Evolutionary conservation across 2,888 invertebrate genomes (phyloP).

Genomic region (Andrena minutula): DNA sequence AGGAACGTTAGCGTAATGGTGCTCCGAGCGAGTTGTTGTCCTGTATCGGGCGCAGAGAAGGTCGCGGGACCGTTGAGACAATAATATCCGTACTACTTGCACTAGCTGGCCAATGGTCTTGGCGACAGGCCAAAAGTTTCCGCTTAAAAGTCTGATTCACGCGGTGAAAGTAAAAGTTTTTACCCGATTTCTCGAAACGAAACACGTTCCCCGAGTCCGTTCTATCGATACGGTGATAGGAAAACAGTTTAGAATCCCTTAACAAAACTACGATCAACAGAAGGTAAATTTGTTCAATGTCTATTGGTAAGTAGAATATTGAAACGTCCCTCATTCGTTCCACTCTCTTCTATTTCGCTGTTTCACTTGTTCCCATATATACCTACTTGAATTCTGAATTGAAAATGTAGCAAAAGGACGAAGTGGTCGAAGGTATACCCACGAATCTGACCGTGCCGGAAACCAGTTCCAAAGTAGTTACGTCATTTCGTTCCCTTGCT

Average conservation of each 20-base stretch:
- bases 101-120: conserved; percentile 45
- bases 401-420: background rate
- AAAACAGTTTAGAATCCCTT: background rate
- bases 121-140: conserved; percentile 57
- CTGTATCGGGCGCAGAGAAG: conserved; percentile 36
- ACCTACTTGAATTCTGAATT: background rate
- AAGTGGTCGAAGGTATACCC: background rate
- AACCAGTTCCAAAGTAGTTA: conserved; percentile 7
- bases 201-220: background rate
- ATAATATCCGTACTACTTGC: conserved; percentile 59
- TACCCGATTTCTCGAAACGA: conserved; percentile 42
- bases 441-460: background rate
- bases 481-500: background rate
- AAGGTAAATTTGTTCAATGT: background rate
- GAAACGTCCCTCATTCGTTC: background rate
- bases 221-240: conserved; percentile 10
- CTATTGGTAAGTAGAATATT: background rate
- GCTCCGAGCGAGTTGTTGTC: conserved; percentile 25
- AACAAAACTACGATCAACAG: background rate
- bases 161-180: conserved; percentile 60
- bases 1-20: conserved; percentile 22
- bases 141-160: conserved; percentile 54
- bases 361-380: too few relatives aligned
- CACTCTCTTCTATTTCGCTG: background rate
- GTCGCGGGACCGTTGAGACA: conserved; percentile 46